phyloP scores from a whole-genome alignment of 2,797 vertebrate species.

The Acanthurus tractus region DNA sequence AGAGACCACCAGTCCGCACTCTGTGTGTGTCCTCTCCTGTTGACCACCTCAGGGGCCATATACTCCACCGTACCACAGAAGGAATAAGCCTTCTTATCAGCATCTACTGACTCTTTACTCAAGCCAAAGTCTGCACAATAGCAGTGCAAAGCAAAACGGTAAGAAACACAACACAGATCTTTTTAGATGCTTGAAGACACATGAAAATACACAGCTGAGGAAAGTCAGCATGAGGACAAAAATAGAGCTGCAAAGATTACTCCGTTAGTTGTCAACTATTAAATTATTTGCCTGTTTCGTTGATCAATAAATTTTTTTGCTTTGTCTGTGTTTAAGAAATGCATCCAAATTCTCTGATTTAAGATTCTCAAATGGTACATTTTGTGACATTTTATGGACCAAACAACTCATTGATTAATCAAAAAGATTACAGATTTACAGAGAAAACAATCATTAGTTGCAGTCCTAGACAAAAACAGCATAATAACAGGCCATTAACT shows the following conservation, averaged over 20 bases:
- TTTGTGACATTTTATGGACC: too few relatives aligned
- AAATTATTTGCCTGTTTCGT: too few relatives aligned
- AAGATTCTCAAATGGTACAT: too few relatives aligned
- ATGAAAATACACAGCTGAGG: background rate
- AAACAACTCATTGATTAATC: too few relatives aligned
- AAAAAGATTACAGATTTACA: too few relatives aligned
- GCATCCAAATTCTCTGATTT: too few relatives aligned
- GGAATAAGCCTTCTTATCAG: conserved; percentile 98
- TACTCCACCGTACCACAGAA: conserved; percentile 99
- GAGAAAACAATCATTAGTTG: too few relatives aligned
- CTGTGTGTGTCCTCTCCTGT: conserved; percentile 97
- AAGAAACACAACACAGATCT: background rate
- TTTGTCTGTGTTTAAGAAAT: too few relatives aligned
- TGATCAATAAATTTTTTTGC: too few relatives aligned
- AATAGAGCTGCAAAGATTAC: background rate
- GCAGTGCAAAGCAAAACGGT: conserved; percentile 17
- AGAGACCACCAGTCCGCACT: conserved; percentile 99
- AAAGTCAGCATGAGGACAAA: conserved; percentile 9
- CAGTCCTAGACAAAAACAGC: background rate
- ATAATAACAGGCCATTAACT: conserved; percentile 10
- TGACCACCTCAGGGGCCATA: conserved; percentile 99
- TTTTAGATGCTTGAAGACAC: background rate
- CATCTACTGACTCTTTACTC: conserved; percentile 99
- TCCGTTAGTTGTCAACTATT: too few relatives aligned
- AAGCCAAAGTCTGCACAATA: conserved; percentile 93